Evolutionary conservation across 30 jellyfish, hydroid and myxozoan genomes (phyloP), one percentile per base, ranked within the genome.

Genomic region (Rhopilema esculentum): DNA sequence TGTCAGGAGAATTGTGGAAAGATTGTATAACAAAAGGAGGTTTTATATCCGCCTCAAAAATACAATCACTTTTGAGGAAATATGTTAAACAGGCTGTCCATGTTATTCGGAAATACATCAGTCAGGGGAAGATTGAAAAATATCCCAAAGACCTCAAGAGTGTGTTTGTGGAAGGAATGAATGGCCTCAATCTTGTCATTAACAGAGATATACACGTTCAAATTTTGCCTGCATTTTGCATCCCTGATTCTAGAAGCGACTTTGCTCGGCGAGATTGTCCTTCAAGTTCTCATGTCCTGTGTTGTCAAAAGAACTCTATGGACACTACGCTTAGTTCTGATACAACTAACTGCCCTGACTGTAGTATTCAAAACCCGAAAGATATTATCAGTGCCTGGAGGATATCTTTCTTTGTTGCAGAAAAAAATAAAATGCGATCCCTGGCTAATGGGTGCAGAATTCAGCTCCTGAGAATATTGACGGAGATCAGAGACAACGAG

Each of bases 31-130:
- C 89, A 1, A 85, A 72, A 18, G 74, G 86, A 74, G 92, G 89
- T 0, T 77, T 69, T 25, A 91, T 91, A 26, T 77, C 94, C 21
- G 89, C 97, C 1, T 63, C 89, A 26, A 80, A 80, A 57, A 95
- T 91, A 0, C 87, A 62, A 32, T 21, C 50, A 21, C 68, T 85
- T 68, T 69, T 91, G 69, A 86, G 95, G 18, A 88, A 75, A 27
- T 85, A 91, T 73, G 95, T 85, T 0, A 91, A 91, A 52, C 91
- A 83, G 75, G 97, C 97, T 15, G 95, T 91, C 33, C 91, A 91
- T 49, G 97, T 91, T 23, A 28, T 91, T 31, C 75, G 97, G 78
- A 91, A 91, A 26, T 83, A 91, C 90, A 61, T 91, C 63, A 83
- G 88, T 29, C 90, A 80, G 64, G 92, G 90, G n/a, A 85, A 80